Percentiles rank a stretch among this genome's conserved stretches.
These are phyloP conservation scores for Phrixothrix hirtus DNA, from an alignment of 2,888 invertebrate species.

Conservation along the genomic window DNA sequence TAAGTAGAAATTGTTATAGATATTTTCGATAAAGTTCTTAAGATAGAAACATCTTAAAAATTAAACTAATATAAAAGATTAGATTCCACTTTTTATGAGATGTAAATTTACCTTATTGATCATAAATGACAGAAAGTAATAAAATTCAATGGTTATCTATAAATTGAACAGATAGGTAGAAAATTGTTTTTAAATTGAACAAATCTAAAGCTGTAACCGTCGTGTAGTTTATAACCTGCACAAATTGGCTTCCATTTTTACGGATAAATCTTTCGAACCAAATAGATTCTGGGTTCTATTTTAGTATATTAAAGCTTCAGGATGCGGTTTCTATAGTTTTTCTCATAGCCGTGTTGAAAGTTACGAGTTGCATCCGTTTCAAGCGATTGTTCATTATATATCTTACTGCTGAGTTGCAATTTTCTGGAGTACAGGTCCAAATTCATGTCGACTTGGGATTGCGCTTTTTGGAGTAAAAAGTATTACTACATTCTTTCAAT, in stretches of 20 bases:
- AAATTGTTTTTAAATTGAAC: slow-evolving; percentile 11
- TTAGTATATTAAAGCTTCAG: slow-evolving; percentile 5
- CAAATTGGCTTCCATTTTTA: slow-evolving; percentile 7
- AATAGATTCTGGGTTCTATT: slow-evolving; percentile 8
- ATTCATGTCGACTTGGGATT: too few species aligned
- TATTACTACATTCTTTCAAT: too few species aligned
- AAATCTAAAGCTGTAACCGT: slow-evolving; percentile 9
- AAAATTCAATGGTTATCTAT: too few species aligned
- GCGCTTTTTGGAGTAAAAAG: too few species aligned
- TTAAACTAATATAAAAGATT: too few species aligned
- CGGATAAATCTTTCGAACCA: slow-evolving; percentile 8
- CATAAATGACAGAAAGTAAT: too few species aligned
- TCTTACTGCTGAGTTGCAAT: slow-evolving; percentile 19
- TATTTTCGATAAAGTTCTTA: too few species aligned
- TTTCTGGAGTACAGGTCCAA: slow-evolving; percentile 24
- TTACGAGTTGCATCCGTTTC: slow-evolving; percentile 27
- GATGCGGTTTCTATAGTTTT: slow-evolving; percentile 16
- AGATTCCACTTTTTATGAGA: too few species aligned
- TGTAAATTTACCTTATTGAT: too few species aligned
- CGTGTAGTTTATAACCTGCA: slow-evolving; percentile 9
- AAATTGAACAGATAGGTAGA: too few species aligned
- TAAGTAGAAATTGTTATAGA: too few species aligned
- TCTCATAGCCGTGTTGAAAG: slow-evolving; percentile 21
- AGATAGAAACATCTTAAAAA: too few species aligned
- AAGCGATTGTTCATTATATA: slow-evolving; percentile 17